phyloP scores from a whole-genome alignment of 2,888 invertebrate genomes.

The Chydorus sphaericus region DNA sequence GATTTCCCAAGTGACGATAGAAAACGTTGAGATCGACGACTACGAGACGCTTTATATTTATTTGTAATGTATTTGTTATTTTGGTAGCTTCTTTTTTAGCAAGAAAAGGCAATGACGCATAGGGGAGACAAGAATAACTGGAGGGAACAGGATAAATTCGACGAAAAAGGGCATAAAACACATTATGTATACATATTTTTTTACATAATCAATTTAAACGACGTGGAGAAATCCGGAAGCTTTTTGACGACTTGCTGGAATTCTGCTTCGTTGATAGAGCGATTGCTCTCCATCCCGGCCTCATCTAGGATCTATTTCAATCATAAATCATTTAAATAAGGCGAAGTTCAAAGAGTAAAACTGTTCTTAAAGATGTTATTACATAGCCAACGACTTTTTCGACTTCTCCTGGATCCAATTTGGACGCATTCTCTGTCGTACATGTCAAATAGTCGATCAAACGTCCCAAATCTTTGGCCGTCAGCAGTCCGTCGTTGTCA shows the following conservation, averaged over 20 bases:
- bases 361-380: neutral
- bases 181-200: neutral
- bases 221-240: constrained; percentile 9
- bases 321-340: neutral
- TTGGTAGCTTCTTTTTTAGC: no score
- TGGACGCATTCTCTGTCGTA: neutral
- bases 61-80: no score
- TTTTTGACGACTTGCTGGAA: constrained; percentile 28
- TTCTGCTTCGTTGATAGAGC: constrained; percentile 41
- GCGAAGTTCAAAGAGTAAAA: neutral
- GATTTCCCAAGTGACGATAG: no score
- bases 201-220: constrained; percentile 11
- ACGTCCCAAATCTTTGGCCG: neutral
- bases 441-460: constrained; percentile 3
- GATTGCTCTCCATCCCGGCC: constrained; percentile 42
- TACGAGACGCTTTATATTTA: no score
- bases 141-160: no score
- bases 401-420: neutral
- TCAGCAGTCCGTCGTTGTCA: constrained; percentile 4
- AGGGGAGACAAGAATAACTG: no score
- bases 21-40: no score
- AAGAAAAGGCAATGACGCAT: no score
- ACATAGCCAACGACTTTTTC: constrained; percentile 7
- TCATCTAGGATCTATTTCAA: constrained; percentile 40
- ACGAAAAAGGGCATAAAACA: neutral